phyloP scores from a whole-genome alignment of 2,888 invertebrate genomes.

The Dicyrtomina minuta region DNA sequence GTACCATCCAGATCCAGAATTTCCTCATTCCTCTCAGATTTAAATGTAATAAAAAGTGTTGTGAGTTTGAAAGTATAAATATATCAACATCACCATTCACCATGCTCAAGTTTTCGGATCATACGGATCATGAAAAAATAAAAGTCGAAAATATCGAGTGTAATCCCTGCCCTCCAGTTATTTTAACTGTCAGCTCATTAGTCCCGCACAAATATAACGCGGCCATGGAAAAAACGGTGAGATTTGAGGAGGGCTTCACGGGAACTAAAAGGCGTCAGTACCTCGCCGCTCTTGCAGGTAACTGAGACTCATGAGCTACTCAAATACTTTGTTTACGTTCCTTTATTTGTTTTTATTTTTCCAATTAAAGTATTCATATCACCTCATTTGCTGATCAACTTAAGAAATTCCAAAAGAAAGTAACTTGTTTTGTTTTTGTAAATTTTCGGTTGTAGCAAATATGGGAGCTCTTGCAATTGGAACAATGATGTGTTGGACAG shows the following conservation, averaged over 20 bases:
- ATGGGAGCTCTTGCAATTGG: constrained; percentile 21
- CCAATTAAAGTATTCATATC: background rate
- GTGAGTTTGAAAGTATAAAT: too few species aligned
- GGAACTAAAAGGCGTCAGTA: constrained; percentile 6
- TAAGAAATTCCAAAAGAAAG: too few species aligned
- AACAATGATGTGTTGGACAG: constrained; percentile 38
- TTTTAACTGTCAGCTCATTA: constrained; percentile 2
- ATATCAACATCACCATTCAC: background rate
- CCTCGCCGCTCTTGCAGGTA: constrained; percentile 6
- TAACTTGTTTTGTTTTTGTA: too few species aligned
- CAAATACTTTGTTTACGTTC: too few species aligned
- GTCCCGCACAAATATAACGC: constrained; percentile 9
- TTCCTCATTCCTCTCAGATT: too few species aligned
- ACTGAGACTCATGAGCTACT: background rate
- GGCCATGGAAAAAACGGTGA: background rate
- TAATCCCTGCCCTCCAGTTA: background rate
- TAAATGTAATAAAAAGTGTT: too few species aligned
- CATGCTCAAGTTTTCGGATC: constrained; percentile 8
- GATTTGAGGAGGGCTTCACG: constrained; percentile 13
- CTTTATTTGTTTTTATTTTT: background rate
- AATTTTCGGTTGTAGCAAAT: too few species aligned
- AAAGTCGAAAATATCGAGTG: background rate
- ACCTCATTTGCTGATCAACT: background rate
- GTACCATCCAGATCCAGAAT: too few species aligned
- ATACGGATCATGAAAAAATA: background rate